Evolutionary conservation across 2,113 vertebrate species (phyloP).

Genomic region (Chloroceryle aenea): DNA sequence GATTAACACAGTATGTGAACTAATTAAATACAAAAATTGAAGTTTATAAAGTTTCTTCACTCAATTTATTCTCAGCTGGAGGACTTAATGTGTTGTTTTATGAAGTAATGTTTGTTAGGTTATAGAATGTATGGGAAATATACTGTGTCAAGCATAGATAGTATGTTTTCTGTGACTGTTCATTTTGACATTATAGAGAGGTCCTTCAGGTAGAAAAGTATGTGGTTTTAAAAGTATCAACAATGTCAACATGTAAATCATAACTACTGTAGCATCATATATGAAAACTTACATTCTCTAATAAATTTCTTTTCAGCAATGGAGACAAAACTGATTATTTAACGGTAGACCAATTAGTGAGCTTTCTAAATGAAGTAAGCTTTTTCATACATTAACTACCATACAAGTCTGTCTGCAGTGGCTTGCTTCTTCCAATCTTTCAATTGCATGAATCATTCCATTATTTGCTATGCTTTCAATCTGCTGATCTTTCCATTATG

Average conservation of each 20-base stretch:
- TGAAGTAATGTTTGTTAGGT: conserved; percentile 29
- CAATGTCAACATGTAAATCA: conserved; percentile 84
- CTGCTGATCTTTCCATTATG: conserved; percentile 79
- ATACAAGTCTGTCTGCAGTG: conserved; percentile 86
- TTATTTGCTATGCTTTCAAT: conserved; percentile 64
- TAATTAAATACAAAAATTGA: conserved; percentile 77
- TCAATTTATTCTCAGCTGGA: conserved; percentile 67
- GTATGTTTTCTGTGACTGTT: conserved; percentile 13
- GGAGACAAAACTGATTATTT: conserved; percentile 99
- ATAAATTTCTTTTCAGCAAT: conserved; percentile 99
- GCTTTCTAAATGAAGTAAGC: conserved; percentile 99
- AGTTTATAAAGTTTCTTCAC: conserved; percentile 54
- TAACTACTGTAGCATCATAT: conserved; percentile 79
- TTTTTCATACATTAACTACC: conserved; percentile 99
- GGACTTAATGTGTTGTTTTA: conserved; percentile 81
- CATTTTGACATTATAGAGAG: conserved; percentile 46
- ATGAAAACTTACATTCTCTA: conserved; percentile 88
- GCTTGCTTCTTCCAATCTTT: conserved; percentile 75
- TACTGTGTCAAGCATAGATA: neutral
- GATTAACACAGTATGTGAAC: conserved; percentile 83
- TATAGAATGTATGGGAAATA: neutral
- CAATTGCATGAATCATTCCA: conserved; percentile 66
- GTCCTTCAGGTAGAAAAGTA: conserved; percentile 59
- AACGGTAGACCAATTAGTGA: conserved; percentile 99
- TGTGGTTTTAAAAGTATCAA: conserved; percentile 57